These are phyloP conservation scores for Plectropomus leopardus DNA, from an alignment of 2,113 vertebrate genomes.

Conservation along the genomic window DNA sequence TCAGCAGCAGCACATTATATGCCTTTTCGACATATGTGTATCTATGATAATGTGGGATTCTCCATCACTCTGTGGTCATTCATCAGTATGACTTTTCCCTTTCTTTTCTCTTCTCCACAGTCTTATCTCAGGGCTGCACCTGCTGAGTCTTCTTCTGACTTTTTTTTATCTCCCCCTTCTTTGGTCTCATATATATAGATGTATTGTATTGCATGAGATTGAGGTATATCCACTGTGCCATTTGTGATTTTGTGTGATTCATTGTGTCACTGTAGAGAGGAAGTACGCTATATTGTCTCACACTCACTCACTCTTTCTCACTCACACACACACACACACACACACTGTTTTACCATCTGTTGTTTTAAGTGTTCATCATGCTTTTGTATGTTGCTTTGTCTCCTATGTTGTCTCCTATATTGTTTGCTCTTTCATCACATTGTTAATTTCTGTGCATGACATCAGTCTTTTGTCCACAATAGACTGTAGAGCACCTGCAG, in stretches of 20 bases:
- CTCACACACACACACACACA: conserved; percentile 18
- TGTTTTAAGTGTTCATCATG: conserved; percentile 17
- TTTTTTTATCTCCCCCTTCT: background rate
- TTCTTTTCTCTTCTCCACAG: background rate
- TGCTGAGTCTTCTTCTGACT: conserved; percentile 30
- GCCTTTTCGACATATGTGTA: background rate
- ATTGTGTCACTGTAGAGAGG: conserved; percentile 52
- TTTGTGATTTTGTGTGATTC: conserved; percentile 45
- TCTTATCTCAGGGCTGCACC: conserved; percentile 49
- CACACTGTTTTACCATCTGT: conserved; percentile 58
- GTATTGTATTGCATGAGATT: background rate
- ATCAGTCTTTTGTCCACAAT: conserved; percentile 13
- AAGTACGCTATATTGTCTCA: conserved; percentile 38
- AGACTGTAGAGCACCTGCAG: conserved; percentile 25
- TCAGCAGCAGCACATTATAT: background rate
- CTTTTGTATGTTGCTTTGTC: background rate
- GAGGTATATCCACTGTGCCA: background rate
- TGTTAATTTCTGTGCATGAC: conserved; percentile 33
- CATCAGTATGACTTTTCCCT: background rate
- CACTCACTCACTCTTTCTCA: background rate
- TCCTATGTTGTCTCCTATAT: background rate
- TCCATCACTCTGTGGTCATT: background rate
- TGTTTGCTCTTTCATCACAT: conserved; percentile 18
- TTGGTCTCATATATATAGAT: background rate
- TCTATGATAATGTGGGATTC: background rate